phyloP scores from a whole-genome alignment of 2,888 invertebrate species.

The Cephus sareptanus region DNA sequence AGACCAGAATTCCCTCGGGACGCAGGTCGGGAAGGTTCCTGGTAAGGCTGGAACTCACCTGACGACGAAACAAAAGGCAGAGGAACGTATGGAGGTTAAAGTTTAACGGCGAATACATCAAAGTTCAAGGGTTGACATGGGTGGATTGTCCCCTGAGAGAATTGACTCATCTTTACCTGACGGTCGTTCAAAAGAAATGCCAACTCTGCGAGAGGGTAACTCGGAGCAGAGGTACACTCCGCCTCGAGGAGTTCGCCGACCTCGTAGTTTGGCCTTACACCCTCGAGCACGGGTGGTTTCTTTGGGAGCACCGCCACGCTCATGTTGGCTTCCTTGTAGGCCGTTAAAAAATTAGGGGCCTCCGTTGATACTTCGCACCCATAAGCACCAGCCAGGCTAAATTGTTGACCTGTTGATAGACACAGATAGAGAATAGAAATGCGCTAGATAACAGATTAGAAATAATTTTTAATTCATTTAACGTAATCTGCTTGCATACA shows the following conservation, averaged over 20 bases:
- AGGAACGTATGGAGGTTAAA: not conserved
- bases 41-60: slow-evolving; percentile 48
- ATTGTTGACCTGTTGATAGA: not conserved
- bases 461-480: not conserved
- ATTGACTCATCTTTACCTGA: slow-evolving; percentile 42
- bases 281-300: slow-evolving; percentile 51
- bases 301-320: slow-evolving; percentile 54
- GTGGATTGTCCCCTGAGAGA: not conserved
- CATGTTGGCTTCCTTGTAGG: slow-evolving; percentile 54
- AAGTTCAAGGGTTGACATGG: not conserved
- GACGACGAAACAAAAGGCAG: not conserved
- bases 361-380: slow-evolving; percentile 60
- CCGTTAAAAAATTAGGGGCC: slow-evolving; percentile 51
- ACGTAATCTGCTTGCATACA: not conserved
- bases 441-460: not conserved
- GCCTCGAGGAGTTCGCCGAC: slow-evolving; percentile 54
- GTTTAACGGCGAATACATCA: not conserved
- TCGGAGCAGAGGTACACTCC: slow-evolving; percentile 57
- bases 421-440: not conserved
- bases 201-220: slow-evolving; percentile 56
- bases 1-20: slow-evolving; percentile 30
- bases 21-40: slow-evolving; percentile 32
- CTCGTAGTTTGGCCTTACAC: slow-evolving; percentile 55
- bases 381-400: slow-evolving; percentile 46
- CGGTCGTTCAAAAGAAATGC: slow-evolving; percentile 57